Conservation (phyloP, 1,140 invertebrate genomes). For the Pogonomyrmex californicus region DNA sequence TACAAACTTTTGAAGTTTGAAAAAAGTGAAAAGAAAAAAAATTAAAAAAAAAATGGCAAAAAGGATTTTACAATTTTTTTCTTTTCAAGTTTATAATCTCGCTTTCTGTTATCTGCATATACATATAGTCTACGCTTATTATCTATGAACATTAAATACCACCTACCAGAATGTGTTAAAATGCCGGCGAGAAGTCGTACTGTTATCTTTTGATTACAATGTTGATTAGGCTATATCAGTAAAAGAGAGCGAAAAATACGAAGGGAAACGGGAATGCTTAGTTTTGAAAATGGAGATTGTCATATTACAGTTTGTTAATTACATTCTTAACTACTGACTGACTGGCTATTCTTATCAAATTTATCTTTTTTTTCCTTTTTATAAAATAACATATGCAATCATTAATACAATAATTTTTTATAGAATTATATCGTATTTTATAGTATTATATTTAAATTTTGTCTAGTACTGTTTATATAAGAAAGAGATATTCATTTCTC, state of each 20-base stretch:
- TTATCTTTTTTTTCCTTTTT: background rate
- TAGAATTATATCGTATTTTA: too few relatives aligned
- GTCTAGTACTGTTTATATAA: background rate
- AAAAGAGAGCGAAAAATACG: constrained; percentile 35
- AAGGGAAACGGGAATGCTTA: constrained; percentile 48
- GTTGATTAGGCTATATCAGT: constrained; percentile 61
- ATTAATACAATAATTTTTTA: background rate
- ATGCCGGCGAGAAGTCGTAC: constrained; percentile 59
- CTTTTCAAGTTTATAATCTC: background rate
- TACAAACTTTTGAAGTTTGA: background rate
- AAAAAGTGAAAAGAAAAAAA: background rate
- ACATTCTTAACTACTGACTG: background rate
- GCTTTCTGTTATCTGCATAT: background rate
- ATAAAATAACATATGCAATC: background rate
- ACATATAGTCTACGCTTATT: background rate
- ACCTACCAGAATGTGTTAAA: constrained; percentile 46
- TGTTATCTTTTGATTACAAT: constrained; percentile 70
- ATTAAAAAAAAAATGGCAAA: background rate
- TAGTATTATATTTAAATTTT: too few relatives aligned
- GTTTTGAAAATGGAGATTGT: constrained; percentile 45
- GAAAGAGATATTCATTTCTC: background rate
- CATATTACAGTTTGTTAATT: constrained; percentile 31
- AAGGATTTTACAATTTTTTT: background rate
- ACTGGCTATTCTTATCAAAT: background rate
- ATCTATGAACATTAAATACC: constrained; percentile 70